A percentile compares a stretch with the other conserved stretches of the same genome.
Conservation (phyloP, 2,797 vertebrate species). For the Oreortyx pictus region DNA sequence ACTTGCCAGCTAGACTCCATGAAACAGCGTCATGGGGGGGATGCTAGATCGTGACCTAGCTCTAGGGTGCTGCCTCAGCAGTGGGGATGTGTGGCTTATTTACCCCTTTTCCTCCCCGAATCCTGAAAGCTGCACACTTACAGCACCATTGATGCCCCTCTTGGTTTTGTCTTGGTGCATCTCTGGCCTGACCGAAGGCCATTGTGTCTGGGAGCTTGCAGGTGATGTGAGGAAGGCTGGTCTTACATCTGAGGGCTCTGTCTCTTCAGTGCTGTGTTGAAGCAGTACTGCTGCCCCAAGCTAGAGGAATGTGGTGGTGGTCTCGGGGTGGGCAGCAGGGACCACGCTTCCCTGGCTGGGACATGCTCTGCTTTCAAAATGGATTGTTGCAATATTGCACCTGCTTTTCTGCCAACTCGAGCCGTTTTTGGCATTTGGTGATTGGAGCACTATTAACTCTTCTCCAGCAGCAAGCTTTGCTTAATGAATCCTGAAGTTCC, state of each 20-base stretch:
- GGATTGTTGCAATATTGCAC: slow-evolving; percentile 50
- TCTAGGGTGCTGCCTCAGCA: background rate
- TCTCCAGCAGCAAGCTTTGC: slow-evolving; percentile 58
- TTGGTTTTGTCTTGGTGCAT: background rate
- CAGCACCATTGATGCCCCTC: background rate
- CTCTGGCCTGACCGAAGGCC: background rate
- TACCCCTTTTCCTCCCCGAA: background rate
- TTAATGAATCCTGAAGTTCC: slow-evolving; percentile 65
- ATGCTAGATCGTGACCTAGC: background rate
- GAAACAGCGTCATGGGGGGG: background rate
- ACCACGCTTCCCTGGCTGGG: background rate
- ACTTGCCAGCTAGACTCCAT: background rate
- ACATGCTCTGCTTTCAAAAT: slow-evolving; percentile 56
- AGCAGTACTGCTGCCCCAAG: background rate
- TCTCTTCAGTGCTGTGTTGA: background rate
- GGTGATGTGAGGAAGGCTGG: background rate
- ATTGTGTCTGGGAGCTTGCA: background rate
- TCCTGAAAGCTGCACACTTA: background rate
- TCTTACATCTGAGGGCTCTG: background rate
- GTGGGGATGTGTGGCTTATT: background rate
- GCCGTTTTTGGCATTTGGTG: slow-evolving; percentile 49
- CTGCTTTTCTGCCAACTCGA: slow-evolving; percentile 62
- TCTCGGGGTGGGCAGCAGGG: background rate
- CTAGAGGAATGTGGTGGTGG: background rate
- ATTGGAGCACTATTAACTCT: slow-evolving; percentile 68